Percentiles rank a stretch among this genome's conserved stretches.
phyloP scores from a whole-genome alignment of 2,888 invertebrate species.

The Brenthis hecate region DNA sequence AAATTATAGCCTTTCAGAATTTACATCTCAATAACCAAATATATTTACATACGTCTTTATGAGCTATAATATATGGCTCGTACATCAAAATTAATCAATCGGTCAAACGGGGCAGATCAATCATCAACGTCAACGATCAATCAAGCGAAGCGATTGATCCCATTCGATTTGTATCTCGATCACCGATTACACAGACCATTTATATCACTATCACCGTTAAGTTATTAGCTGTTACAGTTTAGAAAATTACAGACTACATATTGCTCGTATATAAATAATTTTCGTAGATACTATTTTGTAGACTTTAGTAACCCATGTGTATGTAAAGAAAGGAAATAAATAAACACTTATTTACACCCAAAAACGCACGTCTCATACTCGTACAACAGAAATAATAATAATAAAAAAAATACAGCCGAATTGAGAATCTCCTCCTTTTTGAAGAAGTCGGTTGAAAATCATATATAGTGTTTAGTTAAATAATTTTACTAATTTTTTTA shows the following conservation, averaged over 20 bases:
- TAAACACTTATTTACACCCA: no score
- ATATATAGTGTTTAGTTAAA: no score
- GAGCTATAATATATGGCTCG: conserved; percentile 15
- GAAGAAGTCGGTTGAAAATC: no score
- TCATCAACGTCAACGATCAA: conserved; percentile 68
- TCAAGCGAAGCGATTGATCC: conserved; percentile 68
- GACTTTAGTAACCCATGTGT: no score
- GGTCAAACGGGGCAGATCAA: conserved; percentile 66
- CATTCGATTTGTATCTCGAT: conserved; percentile 72
- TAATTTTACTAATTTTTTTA: no score
- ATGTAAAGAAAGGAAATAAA: no score
- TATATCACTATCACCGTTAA: conserved; percentile 16
- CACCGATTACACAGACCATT: conserved; percentile 19
- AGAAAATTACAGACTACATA: not conserved
- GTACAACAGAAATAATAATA: no score
- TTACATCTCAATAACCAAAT: not conserved
- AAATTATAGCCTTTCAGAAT: no score
- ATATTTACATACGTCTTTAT: conserved; percentile 9
- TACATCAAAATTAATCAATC: conserved; percentile 45
- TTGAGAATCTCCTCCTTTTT: no score
- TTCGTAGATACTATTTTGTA: no score
- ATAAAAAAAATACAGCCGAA: no score
- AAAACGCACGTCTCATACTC: no score
- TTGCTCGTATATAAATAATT: not conserved
- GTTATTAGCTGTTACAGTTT: conserved; percentile 7